These are phyloP conservation scores for Acrobasis consociella DNA, from an alignment of 2,888 invertebrate genomes.

Conservation along the genomic window DNA sequence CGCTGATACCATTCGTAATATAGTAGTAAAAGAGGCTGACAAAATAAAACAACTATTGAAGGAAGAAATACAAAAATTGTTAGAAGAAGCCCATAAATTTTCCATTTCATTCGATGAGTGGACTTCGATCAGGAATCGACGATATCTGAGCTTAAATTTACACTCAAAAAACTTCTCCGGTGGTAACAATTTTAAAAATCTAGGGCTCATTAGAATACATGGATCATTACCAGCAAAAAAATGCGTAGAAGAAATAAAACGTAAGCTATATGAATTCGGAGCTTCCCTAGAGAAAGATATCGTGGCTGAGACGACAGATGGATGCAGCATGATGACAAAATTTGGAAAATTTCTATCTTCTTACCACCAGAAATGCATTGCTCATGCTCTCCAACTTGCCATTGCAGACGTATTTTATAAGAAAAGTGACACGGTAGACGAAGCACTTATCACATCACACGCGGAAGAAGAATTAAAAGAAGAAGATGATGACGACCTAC, in stretches of 20 bases:
- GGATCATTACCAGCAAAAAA: conserved; percentile 10
- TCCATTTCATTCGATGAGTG: conserved; percentile 19
- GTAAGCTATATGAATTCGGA: conserved; percentile 8
- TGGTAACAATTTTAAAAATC: conserved; percentile 8
- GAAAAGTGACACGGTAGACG: not conserved
- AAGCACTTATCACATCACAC: conserved; percentile 3
- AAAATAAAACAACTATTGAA: too few relatives aligned
- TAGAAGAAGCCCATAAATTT: not conserved
- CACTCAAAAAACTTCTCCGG: not conserved
- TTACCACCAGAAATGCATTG: conserved; percentile 23
- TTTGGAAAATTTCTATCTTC: conserved; percentile 17
- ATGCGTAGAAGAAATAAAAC: conserved; percentile 5
- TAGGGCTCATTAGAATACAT: conserved; percentile 13
- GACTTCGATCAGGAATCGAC: conserved; percentile 2
- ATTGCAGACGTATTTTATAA: conserved; percentile 14
- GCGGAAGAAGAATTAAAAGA: conserved; percentile 11
- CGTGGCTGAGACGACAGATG: conserved; percentile 18
- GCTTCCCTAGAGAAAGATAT: conserved; percentile 16
- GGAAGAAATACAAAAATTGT: not conserved
- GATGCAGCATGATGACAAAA: conserved; percentile 22
- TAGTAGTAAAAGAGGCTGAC: too few relatives aligned
- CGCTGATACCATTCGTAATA: too few relatives aligned
- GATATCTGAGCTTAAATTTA: conserved; percentile 16
- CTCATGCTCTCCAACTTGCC: conserved; percentile 19
- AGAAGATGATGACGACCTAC: conserved; percentile 8